These are phyloP conservation scores for Orchesella cincta DNA, from an alignment of 1,140 invertebrate genomes.

Conservation along the genomic window DNA sequence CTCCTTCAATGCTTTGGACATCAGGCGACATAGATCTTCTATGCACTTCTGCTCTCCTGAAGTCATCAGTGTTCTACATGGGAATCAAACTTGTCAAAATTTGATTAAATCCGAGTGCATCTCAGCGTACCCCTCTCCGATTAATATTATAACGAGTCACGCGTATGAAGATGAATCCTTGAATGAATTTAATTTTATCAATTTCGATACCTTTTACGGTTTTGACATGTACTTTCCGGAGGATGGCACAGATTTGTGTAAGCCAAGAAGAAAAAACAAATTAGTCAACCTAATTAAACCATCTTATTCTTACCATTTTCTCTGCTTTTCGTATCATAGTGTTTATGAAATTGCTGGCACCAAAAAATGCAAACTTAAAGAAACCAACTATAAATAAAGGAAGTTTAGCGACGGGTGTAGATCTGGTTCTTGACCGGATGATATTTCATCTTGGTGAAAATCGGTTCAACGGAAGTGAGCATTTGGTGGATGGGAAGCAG, in stretches of 20 bases:
- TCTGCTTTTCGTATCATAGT: too few species aligned
- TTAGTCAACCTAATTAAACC: too few species aligned
- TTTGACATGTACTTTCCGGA: background rate
- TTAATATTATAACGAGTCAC: background rate
- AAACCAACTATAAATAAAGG: background rate
- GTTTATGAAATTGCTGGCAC: background rate
- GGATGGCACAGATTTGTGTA: background rate
- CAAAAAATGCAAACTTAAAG: background rate
- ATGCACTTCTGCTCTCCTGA: too few species aligned
- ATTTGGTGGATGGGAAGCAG: background rate
- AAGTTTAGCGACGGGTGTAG: background rate
- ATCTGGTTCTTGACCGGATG: background rate
- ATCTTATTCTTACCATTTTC: too few species aligned
- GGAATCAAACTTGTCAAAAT: too few species aligned
- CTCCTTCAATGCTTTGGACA: too few species aligned
- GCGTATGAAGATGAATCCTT: background rate
- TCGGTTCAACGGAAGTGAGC: background rate
- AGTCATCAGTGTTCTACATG: too few species aligned
- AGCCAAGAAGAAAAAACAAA: too few species aligned
- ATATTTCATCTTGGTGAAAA: background rate
- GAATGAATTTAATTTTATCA: background rate
- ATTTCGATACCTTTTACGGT: background rate
- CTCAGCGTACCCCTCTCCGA: background rate
- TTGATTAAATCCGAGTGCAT: too few species aligned
- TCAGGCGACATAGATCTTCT: too few species aligned